Evolutionary conservation across 2,113 vertebrate species (phyloP).

Genomic region (Andinoacara biseriatus): DNA sequence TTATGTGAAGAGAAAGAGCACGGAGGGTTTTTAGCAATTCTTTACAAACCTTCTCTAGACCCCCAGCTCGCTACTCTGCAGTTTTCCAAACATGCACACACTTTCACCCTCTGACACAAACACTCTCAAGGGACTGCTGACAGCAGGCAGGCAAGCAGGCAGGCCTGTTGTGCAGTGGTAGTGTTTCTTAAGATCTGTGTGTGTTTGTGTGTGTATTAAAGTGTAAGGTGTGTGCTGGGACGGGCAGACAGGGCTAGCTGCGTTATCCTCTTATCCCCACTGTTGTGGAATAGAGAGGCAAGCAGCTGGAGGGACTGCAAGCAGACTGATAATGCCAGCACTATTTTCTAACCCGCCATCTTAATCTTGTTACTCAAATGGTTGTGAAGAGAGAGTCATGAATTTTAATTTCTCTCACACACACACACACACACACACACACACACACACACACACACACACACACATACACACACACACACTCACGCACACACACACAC

Average conservation of each 20-base stretch:
- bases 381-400: conserved; percentile 99
- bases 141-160: conserved; percentile 72
- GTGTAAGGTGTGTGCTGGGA: conserved; percentile 76
- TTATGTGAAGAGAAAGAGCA: conserved; percentile 8
- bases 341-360: conserved; percentile 98
- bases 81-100: conserved; percentile 52
- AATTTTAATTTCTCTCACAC: conserved; percentile 97
- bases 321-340: conserved; percentile 97
- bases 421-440: conserved; percentile 55
- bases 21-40: conserved; percentile 30
- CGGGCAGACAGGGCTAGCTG: conserved; percentile 86
- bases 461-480: conserved; percentile 30
- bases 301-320: conserved; percentile 99
- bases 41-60: conserved; percentile 46
- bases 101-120: conserved; percentile 49
- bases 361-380: conserved; percentile 99
- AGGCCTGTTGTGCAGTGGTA: conserved; percentile 70
- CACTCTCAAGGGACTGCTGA: conserved; percentile 49
- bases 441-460: too few relatives aligned
- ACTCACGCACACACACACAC: conserved; percentile 48
- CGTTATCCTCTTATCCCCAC: conserved; percentile 99
- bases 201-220: conserved; percentile 40
- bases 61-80: conserved; percentile 45
- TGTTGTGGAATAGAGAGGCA: conserved; percentile 98
- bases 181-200: conserved; percentile 55